These are phyloP conservation scores for Macrophya annulata DNA, from an alignment of 2,888 invertebrate species.

Conservation along the genomic window DNA sequence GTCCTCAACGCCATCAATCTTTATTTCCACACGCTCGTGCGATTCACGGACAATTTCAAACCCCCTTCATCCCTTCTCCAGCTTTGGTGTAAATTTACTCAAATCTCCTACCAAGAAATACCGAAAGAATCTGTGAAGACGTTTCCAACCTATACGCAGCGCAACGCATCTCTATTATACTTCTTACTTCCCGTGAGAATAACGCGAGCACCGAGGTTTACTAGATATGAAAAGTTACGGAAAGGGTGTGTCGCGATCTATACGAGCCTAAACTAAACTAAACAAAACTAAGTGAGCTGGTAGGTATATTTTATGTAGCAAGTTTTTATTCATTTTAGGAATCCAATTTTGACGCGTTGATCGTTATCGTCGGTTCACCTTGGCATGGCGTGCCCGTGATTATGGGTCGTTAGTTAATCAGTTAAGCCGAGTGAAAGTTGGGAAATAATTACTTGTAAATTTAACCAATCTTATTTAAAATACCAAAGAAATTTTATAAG, in stretches of 20 bases:
- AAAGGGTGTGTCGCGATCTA: conserved; percentile 27
- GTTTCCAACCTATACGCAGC: neutral
- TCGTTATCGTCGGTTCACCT: conserved; percentile 39
- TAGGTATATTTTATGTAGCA: neutral
- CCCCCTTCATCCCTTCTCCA: neutral
- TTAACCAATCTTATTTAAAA: conserved; percentile 20
- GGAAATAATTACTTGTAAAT: conserved; percentile 42
- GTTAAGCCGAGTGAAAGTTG: conserved; percentile 21
- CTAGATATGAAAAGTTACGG: neutral
- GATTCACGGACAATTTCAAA: conserved; percentile 37
- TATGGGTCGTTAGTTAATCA: conserved; percentile 49
- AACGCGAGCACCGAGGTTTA: neutral
- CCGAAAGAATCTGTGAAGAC: conserved; percentile 31
- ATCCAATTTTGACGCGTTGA: conserved; percentile 30
- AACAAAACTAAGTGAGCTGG: neutral
- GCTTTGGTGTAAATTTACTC: conserved; percentile 27
- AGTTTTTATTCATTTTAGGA: conserved; percentile 24
- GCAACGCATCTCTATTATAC: conserved; percentile 23
- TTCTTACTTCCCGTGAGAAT: neutral
- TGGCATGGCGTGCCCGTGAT: conserved; percentile 49
- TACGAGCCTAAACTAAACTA: neutral
- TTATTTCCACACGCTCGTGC: conserved; percentile 54
- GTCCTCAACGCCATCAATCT: conserved; percentile 49
- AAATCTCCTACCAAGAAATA: conserved; percentile 26
- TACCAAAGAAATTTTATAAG: conserved; percentile 29